Percentiles rank a stretch among this genome's conserved stretches.
Evolutionary conservation across 2,888 invertebrate species (phyloP).

Genomic region (Entomobrya proxima): DNA sequence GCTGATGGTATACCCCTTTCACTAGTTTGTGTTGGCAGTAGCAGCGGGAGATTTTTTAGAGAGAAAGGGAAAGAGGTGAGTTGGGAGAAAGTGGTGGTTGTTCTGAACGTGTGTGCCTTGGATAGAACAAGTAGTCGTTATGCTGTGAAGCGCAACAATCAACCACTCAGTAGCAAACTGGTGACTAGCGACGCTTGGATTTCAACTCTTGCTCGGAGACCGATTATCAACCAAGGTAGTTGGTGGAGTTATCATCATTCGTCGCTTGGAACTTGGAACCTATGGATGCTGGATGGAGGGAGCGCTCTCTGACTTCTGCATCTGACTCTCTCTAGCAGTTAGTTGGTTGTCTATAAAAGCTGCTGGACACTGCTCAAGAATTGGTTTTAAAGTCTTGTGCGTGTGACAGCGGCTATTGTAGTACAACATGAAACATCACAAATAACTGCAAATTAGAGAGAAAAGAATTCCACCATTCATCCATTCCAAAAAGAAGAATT

Average conservation of each 20-base stretch:
- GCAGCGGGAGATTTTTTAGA: no score
- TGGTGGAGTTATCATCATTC: neutral
- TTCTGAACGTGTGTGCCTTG: neutral
- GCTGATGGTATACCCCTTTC: no score
- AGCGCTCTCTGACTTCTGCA: neutral
- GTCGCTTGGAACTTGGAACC: neutral
- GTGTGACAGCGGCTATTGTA: constrained; percentile 99
- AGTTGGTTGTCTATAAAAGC: constrained; percentile 86
- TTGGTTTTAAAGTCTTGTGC: constrained; percentile 94
- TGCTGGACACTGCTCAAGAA: constrained; percentile 99
- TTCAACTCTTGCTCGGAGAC: neutral
- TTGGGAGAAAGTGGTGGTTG: neutral
- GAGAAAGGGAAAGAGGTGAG: constrained; percentile 2
- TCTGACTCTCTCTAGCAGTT: neutral
- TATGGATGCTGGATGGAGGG: neutral
- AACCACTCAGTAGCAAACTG: neutral
- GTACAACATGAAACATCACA: constrained; percentile 77
- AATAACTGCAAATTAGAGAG: neutral
- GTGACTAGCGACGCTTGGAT: neutral
- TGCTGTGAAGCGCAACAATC: constrained; percentile 5
- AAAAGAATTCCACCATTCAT: neutral
- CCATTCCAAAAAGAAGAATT: no score
- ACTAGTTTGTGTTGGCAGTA: no score
- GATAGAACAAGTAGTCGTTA: no score
- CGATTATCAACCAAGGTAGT: neutral